Evolutionary conservation across 2,888 invertebrate species (phyloP).

Genomic region (Platypus cylindrus): DNA sequence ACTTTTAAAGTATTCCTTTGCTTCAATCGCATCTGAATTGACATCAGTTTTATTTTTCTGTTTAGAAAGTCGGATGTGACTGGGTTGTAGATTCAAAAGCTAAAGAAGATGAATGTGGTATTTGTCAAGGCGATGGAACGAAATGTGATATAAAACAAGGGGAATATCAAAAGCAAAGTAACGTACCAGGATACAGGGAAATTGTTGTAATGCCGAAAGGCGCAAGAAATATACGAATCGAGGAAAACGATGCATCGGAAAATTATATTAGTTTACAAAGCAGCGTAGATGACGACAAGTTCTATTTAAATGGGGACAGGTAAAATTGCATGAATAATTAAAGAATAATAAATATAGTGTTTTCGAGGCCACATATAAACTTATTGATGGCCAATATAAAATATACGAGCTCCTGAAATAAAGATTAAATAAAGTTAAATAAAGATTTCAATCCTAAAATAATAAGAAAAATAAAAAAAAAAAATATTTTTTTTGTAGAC

Average conservation of each 20-base stretch:
- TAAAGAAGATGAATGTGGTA: slow-evolving; percentile 72
- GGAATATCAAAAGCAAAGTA: slow-evolving; percentile 38
- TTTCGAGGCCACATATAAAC: too few relatives aligned
- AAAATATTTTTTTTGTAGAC: slow-evolving; percentile 40
- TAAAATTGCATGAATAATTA: slow-evolving; percentile 33
- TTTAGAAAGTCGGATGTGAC: slow-evolving; percentile 83
- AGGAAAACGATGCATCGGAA: slow-evolving; percentile 61
- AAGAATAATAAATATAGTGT: neutral
- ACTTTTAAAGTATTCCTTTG: too few relatives aligned
- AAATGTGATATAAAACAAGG: slow-evolving; percentile 61
- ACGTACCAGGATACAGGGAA: slow-evolving; percentile 43
- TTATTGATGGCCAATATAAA: too few relatives aligned
- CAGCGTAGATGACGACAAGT: slow-evolving; percentile 51
- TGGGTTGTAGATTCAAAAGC: slow-evolving; percentile 72
- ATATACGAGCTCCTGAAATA: too few relatives aligned
- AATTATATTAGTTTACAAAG: slow-evolving; percentile 72
- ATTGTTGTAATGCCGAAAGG: slow-evolving; percentile 64
- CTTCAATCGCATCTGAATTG: too few relatives aligned
- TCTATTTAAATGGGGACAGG: slow-evolving; percentile 70
- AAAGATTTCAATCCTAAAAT: too few relatives aligned
- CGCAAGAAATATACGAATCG: slow-evolving; percentile 64
- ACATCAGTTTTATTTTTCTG: too few relatives aligned
- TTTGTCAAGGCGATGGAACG: slow-evolving; percentile 74
- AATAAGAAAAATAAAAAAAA: too few relatives aligned
- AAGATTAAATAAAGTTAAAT: too few relatives aligned